Percentiles rank a stretch among this genome's conserved stretches.
Conservation (phyloP, 2,797 vertebrate genomes). For the Streptopelia turtur region DNA sequence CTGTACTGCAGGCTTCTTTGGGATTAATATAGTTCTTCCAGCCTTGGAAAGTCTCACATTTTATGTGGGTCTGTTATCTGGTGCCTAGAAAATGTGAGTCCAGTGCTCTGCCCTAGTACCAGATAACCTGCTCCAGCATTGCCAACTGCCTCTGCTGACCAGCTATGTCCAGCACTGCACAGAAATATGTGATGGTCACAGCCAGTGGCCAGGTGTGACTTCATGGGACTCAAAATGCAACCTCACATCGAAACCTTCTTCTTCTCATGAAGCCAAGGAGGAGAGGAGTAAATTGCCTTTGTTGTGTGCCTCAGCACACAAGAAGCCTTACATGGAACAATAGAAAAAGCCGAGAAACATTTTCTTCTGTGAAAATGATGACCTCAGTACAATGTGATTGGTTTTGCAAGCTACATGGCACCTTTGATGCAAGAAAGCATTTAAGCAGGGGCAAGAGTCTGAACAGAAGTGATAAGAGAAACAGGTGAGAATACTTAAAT, state of each 20-base stretch:
- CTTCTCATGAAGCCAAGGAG: not conserved
- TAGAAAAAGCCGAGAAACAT: not conserved
- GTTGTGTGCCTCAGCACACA: not conserved
- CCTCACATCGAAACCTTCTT: not conserved
- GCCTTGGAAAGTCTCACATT: not conserved
- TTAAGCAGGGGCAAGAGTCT: not conserved
- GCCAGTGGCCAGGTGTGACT: not conserved
- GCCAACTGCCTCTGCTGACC: not conserved
- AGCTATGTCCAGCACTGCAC: not conserved
- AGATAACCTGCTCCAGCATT: not conserved
- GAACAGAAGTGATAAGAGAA: not conserved
- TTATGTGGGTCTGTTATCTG: not conserved
- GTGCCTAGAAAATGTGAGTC: not conserved
- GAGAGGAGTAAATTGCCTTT: not conserved
- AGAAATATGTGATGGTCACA: rapidly evolving
- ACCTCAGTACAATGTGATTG: not conserved
- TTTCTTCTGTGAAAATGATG: not conserved
- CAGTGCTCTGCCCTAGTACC: not conserved
- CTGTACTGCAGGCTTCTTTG: not conserved
- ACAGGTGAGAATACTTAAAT: not conserved
- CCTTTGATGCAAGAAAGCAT: not conserved
- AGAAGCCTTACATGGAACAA: not conserved
- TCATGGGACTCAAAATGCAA: not conserved
- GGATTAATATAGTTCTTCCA: not conserved
- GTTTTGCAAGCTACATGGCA: not conserved